These are phyloP conservation scores for Tolmerus cingulatus DNA, from an alignment of 2,888 invertebrate genomes.

Conservation along the genomic window DNA sequence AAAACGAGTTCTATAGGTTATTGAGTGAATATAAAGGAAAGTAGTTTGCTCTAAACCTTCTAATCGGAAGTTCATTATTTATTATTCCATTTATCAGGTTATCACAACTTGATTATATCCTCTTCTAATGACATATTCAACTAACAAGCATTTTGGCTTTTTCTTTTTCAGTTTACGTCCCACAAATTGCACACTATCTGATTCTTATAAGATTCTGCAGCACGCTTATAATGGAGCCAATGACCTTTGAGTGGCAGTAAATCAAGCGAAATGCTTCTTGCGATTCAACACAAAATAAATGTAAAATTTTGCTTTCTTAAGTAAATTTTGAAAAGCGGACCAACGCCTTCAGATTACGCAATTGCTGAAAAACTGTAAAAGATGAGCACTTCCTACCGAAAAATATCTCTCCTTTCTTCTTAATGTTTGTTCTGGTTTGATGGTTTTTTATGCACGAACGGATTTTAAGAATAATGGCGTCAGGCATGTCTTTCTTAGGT, in stretches of 20 bases:
- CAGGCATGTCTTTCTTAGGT: not conserved
- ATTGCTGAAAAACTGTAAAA: not conserved
- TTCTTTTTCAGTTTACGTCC: not conserved
- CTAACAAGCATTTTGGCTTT: not conserved
- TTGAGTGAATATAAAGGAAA: not conserved
- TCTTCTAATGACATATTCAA: not conserved
- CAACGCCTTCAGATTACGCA: not conserved
- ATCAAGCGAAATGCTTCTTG: not conserved
- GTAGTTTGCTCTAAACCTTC: not conserved
- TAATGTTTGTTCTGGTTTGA: not conserved
- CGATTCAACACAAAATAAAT: not conserved
- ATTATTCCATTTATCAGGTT: not conserved
- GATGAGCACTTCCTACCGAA: not conserved
- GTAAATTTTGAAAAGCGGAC: not conserved
- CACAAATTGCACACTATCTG: not conserved
- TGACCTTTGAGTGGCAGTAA: not conserved
- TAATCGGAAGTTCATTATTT: not conserved
- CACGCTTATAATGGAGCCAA: not conserved
- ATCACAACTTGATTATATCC: not conserved
- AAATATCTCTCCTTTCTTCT: not conserved
- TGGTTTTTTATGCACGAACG: not conserved
- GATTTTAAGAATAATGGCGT: not conserved
- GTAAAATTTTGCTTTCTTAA: not conserved
- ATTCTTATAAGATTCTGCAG: not conserved
- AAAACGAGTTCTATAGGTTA: not conserved